Evolutionary conservation across 2,888 invertebrate genomes (phyloP).

Genomic region (Philhelius pedissequus): DNA sequence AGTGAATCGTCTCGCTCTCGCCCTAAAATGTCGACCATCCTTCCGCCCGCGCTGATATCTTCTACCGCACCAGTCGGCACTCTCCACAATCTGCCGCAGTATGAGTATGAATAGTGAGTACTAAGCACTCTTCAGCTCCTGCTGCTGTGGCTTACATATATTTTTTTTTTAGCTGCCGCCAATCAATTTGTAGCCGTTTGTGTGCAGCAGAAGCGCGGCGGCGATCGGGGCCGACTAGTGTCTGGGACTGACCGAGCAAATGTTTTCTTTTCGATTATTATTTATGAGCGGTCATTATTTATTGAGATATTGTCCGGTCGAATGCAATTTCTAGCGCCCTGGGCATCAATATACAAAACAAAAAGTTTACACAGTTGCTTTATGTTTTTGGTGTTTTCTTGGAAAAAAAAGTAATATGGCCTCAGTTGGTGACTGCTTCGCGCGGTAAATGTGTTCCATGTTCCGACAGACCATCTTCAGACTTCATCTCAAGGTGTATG

Average conservation of each 20-base stretch:
- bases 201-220: constrained; percentile 2
- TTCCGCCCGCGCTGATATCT: constrained; percentile 51
- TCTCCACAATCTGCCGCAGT: not conserved
- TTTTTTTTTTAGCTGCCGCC: constrained; percentile 50
- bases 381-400: constrained; percentile 19
- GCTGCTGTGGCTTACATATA: constrained; percentile 49
- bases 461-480: constrained; percentile 42
- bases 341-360: constrained; percentile 72
- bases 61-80: not conserved
- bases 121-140: constrained; percentile 25
- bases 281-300: constrained; percentile 76
- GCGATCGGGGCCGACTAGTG: constrained; percentile 4
- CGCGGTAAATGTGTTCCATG: constrained; percentile 33
- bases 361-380: constrained; percentile 43
- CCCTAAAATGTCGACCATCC: constrained; percentile 41
- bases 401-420: constrained; percentile 27
- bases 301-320: constrained; percentile 75
- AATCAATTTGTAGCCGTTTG: constrained; percentile 67
- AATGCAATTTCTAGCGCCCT: constrained; percentile 75
- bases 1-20: constrained; percentile 44
- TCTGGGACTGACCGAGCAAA: constrained; percentile 49
- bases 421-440: constrained; percentile 27
- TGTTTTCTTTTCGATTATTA: constrained; percentile 75
- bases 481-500: constrained; percentile 41
- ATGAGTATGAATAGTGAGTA: too few relatives aligned